Conservation (phyloP, 1,140 invertebrate genomes). For the Drosophila santomea region DNA sequence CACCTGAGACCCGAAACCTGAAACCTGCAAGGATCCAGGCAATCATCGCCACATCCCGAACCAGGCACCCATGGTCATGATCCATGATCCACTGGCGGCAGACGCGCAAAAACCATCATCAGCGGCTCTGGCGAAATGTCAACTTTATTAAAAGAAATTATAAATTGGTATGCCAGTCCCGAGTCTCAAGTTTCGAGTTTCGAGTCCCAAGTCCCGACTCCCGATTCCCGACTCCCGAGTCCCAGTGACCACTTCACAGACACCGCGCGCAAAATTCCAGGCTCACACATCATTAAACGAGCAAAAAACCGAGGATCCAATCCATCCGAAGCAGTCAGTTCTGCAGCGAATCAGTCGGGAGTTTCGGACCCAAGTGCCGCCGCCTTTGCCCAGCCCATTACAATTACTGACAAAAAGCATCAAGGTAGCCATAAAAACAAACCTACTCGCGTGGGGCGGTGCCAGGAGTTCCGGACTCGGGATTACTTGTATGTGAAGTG, state of each 20-base stretch:
- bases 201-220: slow-evolving; percentile 4
- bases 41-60: slow-evolving; percentile 33
- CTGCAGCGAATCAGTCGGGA: slow-evolving; percentile 33
- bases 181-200: slow-evolving; percentile 31
- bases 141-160: slow-evolving; percentile 84
- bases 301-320: slow-evolving; percentile 57
- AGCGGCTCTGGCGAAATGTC: slow-evolving; percentile 66
- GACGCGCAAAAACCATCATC: slow-evolving; percentile 52
- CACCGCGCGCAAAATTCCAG: slow-evolving; percentile 81
- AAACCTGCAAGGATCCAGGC: slow-evolving; percentile 14
- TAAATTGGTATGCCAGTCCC: slow-evolving; percentile 80
- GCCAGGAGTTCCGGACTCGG: slow-evolving; percentile 12
- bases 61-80: slow-evolving; percentile 27
- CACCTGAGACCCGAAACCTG: slow-evolving; percentile 60
- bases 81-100: slow-evolving; percentile 74
- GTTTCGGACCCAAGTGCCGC: slow-evolving; percentile 46
- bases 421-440: slow-evolving; percentile 77
- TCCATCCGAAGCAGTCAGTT: slow-evolving; percentile 32
- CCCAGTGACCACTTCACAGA: slow-evolving; percentile 65
- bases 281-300: slow-evolving; percentile 81
- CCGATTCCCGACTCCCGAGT: slow-evolving; percentile 5
- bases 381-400: slow-evolving; percentile 69
- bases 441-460: slow-evolving; percentile 41
- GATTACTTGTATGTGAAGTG: too few relatives aligned
- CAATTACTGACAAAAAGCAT: slow-evolving; percentile 83